Conservation (phyloP, 2,888 invertebrate genomes). For the Scaptomyza reducta region DNA sequence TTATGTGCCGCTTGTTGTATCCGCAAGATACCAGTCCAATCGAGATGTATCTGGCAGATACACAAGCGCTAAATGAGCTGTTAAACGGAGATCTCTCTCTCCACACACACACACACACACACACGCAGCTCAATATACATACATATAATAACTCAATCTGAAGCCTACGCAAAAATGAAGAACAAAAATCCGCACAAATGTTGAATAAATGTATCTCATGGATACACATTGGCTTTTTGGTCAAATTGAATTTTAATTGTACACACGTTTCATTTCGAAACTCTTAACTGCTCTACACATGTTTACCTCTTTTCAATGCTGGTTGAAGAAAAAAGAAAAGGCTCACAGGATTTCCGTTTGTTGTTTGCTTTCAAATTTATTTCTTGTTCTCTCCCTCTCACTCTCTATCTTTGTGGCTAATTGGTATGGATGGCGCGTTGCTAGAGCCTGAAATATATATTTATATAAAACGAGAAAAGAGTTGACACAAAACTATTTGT, state of each 20-base stretch:
- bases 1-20: slow-evolving; percentile 20
- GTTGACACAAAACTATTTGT: slow-evolving; percentile 26
- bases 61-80: slow-evolving; percentile 74
- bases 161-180: slow-evolving; percentile 40
- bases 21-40: slow-evolving; percentile 24
- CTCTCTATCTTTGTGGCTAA: slow-evolving; percentile 35
- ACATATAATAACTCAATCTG: slow-evolving; percentile 74
- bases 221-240: slow-evolving; percentile 10
- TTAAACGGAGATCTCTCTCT: slow-evolving; percentile 63
- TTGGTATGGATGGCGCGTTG: slow-evolving; percentile 60
- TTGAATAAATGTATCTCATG: slow-evolving; percentile 5
- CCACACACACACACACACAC: slow-evolving; percentile 4
- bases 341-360: slow-evolving; percentile 75
- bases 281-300: slow-evolving; percentile 56
- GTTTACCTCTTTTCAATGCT: slow-evolving; percentile 41
- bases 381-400: slow-evolving; percentile 14
- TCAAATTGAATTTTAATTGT: slow-evolving; percentile 75
- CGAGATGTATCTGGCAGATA: slow-evolving; percentile 34
- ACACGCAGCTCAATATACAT: no score
- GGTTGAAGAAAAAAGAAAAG: slow-evolving; percentile 27
- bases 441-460: slow-evolving; percentile 49
- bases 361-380: slow-evolving; percentile 62
- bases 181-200: background rate
- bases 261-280: slow-evolving; percentile 22
- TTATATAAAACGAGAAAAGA: slow-evolving; percentile 49